Evolutionary conservation across 2,113 vertebrate species (phyloP).

Genomic region (Archilochus colubris): DNA sequence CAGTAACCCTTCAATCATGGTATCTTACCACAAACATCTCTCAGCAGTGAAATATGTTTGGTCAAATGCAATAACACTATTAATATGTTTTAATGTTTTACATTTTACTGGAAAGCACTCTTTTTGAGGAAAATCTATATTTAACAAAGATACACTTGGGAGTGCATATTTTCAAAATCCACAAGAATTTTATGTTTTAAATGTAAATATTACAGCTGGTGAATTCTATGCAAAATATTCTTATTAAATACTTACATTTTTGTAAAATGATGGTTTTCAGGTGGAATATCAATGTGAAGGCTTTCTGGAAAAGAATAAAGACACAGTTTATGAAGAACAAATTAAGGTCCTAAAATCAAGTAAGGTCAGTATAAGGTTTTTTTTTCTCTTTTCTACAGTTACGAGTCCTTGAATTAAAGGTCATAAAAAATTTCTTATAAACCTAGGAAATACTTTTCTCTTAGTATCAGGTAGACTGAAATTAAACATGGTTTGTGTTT

Average conservation of each 20-base stretch:
- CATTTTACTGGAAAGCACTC: neutral
- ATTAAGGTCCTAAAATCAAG: constrained; percentile 96
- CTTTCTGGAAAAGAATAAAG: constrained; percentile 98
- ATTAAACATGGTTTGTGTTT: neutral
- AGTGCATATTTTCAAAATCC: neutral
- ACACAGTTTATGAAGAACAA: constrained; percentile 98
- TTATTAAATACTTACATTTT: neutral
- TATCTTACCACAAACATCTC: neutral
- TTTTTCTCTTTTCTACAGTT: neutral
- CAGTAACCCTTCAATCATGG: neutral
- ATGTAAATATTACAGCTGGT: neutral
- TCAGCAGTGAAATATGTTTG: neutral
- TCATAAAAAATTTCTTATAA: neutral
- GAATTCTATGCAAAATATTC: neutral
- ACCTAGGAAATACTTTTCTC: neutral
- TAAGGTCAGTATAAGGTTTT: constrained; percentile 83
- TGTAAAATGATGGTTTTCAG: constrained; percentile 72
- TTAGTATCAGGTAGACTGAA: neutral
- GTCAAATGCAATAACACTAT: neutral
- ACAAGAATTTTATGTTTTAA: neutral
- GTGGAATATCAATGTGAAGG: constrained; percentile 98
- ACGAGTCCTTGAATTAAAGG: neutral
- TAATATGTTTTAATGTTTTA: neutral
- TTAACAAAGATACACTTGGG: neutral
- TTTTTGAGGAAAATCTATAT: neutral